Percentiles rank a stretch among this genome's conserved stretches.
Evolutionary conservation across 2,113 vertebrate genomes (phyloP).

Genomic region (Melozone crissalis): DNA sequence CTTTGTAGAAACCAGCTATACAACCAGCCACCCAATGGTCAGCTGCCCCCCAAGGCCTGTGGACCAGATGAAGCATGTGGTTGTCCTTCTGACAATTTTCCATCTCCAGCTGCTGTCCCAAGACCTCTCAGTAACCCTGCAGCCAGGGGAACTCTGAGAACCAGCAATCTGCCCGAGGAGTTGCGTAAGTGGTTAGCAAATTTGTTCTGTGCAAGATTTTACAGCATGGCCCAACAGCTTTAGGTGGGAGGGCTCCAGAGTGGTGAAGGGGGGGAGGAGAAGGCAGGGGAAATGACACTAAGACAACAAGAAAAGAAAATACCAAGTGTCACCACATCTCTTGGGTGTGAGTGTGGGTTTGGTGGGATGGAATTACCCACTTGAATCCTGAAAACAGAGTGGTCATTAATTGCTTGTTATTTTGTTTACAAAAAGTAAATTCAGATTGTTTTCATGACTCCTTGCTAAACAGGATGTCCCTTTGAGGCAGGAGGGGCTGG

Average conservation of each 20-base stretch:
- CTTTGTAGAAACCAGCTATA: slow-evolving; percentile 64
- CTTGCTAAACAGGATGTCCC: slow-evolving; percentile 51
- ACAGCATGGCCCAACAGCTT: neutral
- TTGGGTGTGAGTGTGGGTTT: neutral
- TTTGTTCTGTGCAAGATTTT: slow-evolving; percentile 14
- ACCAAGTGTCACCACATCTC: neutral
- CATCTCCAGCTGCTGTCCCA: slow-evolving; percentile 55
- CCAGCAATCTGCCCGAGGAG: slow-evolving; percentile 79
- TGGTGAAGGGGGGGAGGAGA: neutral
- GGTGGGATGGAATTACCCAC: neutral
- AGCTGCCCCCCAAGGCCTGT: neutral
- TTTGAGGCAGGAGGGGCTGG: slow-evolving; percentile 22
- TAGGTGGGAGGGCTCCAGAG: neutral
- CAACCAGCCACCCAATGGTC: slow-evolving; percentile 45
- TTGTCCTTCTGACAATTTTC: slow-evolving; percentile 50
- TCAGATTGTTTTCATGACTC: slow-evolving; percentile 36
- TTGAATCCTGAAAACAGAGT: slow-evolving; percentile 9
- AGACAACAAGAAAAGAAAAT: slow-evolving; percentile 29
- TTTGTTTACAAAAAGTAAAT: slow-evolving; percentile 50
- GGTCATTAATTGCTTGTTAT: slow-evolving; percentile 37
- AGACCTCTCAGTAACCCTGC: slow-evolving; percentile 69
- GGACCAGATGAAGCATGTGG: slow-evolving; percentile 7
- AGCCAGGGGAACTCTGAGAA: slow-evolving; percentile 75
- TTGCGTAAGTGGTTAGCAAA: slow-evolving; percentile 75
- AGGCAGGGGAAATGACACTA: neutral